Conservation (phyloP, 2,888 invertebrate species). For the Ormyrus thymus region DNA sequence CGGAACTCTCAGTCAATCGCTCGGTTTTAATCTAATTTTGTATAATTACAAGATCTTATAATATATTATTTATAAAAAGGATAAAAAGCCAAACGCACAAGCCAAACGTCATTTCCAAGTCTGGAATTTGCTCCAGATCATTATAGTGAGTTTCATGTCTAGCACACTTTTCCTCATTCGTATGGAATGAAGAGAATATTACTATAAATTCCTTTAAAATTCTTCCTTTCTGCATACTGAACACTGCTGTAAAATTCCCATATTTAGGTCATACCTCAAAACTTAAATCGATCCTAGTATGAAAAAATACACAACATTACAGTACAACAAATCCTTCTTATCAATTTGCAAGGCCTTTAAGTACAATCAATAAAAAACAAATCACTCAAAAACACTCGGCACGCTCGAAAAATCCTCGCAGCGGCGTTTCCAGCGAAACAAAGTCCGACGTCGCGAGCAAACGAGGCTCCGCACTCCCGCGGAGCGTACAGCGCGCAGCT, state of each 20-base stretch:
- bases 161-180: conserved; percentile 6
- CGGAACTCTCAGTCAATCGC: conserved; percentile 29
- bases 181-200: conserved; percentile 1
- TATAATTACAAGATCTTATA: conserved; percentile 34
- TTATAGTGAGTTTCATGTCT: background rate
- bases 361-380: background rate
- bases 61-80: conserved; percentile 25
- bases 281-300: background rate
- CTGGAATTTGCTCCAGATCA: conserved; percentile 23
- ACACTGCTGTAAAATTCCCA: background rate
- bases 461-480: too few relatives aligned
- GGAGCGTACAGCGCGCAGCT: conserved; percentile 32
- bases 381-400: background rate
- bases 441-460: conserved; percentile 3
- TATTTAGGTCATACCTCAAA: background rate
- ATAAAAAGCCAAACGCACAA: conserved; percentile 8
- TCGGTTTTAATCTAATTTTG: conserved; percentile 31
- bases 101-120: conserved; percentile 5
- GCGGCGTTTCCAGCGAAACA: background rate
- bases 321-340: too few relatives aligned
- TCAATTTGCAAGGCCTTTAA: too few relatives aligned
- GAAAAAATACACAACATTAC: too few relatives aligned
- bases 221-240: background rate
- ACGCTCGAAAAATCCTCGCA: background rate
- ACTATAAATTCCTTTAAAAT: background rate